Base-by-base conservation (phyloP, 2,797 vertebrate genomes). In the Betta splendens region DNA sequence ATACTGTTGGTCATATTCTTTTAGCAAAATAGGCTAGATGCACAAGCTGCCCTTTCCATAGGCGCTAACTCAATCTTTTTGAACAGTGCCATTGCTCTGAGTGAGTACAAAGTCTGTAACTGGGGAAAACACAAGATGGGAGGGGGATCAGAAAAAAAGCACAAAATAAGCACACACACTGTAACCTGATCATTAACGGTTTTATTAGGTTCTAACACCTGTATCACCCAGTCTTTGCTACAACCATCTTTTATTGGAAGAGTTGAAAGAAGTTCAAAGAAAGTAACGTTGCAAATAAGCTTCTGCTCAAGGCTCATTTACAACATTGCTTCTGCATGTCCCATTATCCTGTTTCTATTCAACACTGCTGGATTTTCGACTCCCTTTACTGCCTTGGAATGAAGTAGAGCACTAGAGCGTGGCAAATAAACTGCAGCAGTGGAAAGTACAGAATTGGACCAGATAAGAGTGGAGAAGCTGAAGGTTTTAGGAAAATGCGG, bases 191-290 rank as follows among this genome's bases (percentile, higher is more conserved):
- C 25, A 56, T 51, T 47, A 35, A 21, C 29, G 7, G 22, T 37
- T 70, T 50, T 31, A 72, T 66, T 71, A 11, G 71, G 44, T 56
- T 64, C 45, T 55, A 60, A 60, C 69, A 50, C 48, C 38, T 36
- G 42, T 54, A 61, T 69, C 55, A 65, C 54, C 13, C 28, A 37
- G 11, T 21, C 32, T 38, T 26, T 1, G 2, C 20, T 35, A 17
- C 16, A 66, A 48, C 56, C 22, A 46, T 44, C 43, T 60, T 18
- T 21, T 39, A 45, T 65, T 66, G 59, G 52, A 69, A 48, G 40
- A 54, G 25, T 1, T n/a, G n/a, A n/a, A n/a, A n/a, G n/a, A n/a
- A 20, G 56, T 28, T 62, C 22, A 48, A n/a, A n/a, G n/a, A n/a
- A n/a, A n/a, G n/a, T n/a, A n/a, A n/a, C n/a, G n/a, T n/a, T n/a